phyloP scores from a whole-genome alignment of 1,140 invertebrate species.

The Drosophila melanica region DNA sequence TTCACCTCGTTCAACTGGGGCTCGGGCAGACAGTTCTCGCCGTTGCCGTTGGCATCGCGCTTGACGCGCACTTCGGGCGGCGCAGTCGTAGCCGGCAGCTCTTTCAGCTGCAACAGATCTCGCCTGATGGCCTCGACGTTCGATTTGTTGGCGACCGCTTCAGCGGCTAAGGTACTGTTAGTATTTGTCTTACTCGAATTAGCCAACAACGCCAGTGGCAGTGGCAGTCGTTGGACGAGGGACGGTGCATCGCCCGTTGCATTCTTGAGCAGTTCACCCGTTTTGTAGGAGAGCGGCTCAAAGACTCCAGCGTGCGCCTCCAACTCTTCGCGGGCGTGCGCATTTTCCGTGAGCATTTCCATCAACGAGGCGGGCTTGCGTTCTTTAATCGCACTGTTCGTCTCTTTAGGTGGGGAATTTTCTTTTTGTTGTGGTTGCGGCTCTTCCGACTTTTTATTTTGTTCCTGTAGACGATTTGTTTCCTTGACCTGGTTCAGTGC shows the following conservation, averaged over 20 bases:
- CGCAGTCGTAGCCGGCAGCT: slow-evolving; percentile 17
- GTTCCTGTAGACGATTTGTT: slow-evolving; percentile 31
- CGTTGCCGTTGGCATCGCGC: slow-evolving; percentile 41
- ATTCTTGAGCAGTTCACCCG: slow-evolving; percentile 68
- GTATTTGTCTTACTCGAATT: slow-evolving; percentile 45
- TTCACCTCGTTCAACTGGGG: slow-evolving; percentile 54
- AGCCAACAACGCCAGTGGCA: slow-evolving; percentile 66
- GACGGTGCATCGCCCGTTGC: slow-evolving; percentile 12
- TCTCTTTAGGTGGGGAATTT: slow-evolving; percentile 14
- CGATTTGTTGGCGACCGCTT: slow-evolving; percentile 27
- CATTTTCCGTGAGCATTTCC: slow-evolving; percentile 70
- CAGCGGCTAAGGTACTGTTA: slow-evolving; percentile 12
- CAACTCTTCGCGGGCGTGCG: slow-evolving; percentile 55
- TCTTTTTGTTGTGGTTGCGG: slow-evolving; percentile 13
- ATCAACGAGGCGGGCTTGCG: slow-evolving; percentile 61
- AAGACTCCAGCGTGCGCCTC: slow-evolving; percentile 68
- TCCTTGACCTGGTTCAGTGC: slow-evolving; percentile 45
- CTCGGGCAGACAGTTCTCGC: slow-evolving; percentile 62
- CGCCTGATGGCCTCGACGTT: slow-evolving; percentile 78
- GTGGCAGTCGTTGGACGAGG: slow-evolving; percentile 56
- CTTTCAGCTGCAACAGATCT: slow-evolving; percentile 64
- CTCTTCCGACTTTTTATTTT: slow-evolving; percentile 5
- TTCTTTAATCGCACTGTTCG: slow-evolving; percentile 3
- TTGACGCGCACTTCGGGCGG: slow-evolving; percentile 34
- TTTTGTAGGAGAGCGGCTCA: slow-evolving; percentile 78